Evolutionary conservation across 1,140 invertebrate genomes (phyloP), one percentile per base, ranked within the genome.

Genomic region (Listronotus oregonensis): DNA sequence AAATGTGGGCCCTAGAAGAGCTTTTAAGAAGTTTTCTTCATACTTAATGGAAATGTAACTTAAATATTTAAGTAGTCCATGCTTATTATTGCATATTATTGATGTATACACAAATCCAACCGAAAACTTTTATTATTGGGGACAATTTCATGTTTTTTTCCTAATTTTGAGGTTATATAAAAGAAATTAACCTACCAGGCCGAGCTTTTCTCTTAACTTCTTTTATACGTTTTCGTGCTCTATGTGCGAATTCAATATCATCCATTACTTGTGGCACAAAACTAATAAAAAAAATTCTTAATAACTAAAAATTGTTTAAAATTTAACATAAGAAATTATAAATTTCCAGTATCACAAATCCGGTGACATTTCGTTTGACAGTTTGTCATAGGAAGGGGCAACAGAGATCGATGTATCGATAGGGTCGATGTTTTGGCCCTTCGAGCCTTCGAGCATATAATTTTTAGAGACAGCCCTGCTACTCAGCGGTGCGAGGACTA

Each of bases 131-230:
- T 27, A 27, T 27, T 27, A 3, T 27, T 49, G 50, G 54, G 32
- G 31, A 42, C 54, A 64, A 62, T 37, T 58, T 56, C 6, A 44
- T 18, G 52, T 27, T 55, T 54, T 44, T 64, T 14, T 34, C 3
- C 14, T n/a, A 3, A 49, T 47, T 63, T 68, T 54, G 42, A 71
- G 70, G 72, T 72, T 71, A 75, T 56, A 60, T 60, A 44, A 31
- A 14, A 39, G 6, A 15, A 27, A 37, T 37, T 58, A 37, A 76
- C 78, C 83, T 84, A 94, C 92, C 92, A 78, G 94, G 93, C 79
- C 94, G 85, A 6, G 93, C 93, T 82, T 92, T 92, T 66, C 85
- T 84, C 80, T 96, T 96, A 4, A 93, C 90, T 78, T 95, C 93
- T 74, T 88, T 89, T 58, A 95, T 92, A 63, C 93, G 85, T 82